phyloP scores from a whole-genome alignment of 1,140 invertebrate genomes.

The Scaptomyza montana region DNA sequence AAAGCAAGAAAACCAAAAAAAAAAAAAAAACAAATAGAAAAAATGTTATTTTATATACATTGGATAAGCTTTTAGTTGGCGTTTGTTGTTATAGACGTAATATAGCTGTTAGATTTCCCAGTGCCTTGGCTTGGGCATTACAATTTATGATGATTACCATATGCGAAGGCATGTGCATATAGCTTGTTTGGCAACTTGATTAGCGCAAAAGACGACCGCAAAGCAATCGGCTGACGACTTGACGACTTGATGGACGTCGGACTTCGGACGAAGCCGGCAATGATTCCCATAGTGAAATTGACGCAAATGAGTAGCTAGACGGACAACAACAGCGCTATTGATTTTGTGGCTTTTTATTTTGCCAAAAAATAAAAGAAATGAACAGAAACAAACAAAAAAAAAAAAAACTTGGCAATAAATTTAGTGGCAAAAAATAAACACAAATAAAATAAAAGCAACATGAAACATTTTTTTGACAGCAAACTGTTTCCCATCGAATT shows the following conservation, averaged over 20 bases:
- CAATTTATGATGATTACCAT: constrained; percentile 78
- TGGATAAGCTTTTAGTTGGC: constrained; percentile 20
- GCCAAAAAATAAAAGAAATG: constrained; percentile 18
- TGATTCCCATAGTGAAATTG: constrained; percentile 69
- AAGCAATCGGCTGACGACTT: constrained; percentile 20
- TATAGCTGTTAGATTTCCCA: constrained; percentile 55
- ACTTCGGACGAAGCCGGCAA: constrained; percentile 17
- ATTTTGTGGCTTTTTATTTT: constrained; percentile 62
- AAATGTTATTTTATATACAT: constrained; percentile 22
- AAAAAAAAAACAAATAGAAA: constrained; percentile 14
- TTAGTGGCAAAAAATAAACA: constrained; percentile 22
- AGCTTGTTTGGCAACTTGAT: constrained; percentile 57
- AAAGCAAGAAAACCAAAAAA: neutral
- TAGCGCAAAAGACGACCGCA: constrained; percentile 52
- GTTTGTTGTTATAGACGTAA: constrained; percentile 26
- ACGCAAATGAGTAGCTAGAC: constrained; percentile 64
- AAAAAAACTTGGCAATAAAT: constrained; percentile 43
- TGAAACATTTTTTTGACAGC: constrained; percentile 34
- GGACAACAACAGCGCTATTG: constrained; percentile 49
- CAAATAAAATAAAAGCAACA: constrained; percentile 7
- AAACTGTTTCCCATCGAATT: constrained; percentile 61
- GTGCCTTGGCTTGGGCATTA: constrained; percentile 58
- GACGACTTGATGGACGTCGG: constrained; percentile 34
- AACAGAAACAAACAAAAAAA: constrained; percentile 18
- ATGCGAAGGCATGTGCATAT: constrained; percentile 35